Percentiles rank a stretch among this genome's conserved stretches.
Evolutionary conservation across 2,888 invertebrate genomes (phyloP).

Genomic region (Metallyticus violacea): DNA sequence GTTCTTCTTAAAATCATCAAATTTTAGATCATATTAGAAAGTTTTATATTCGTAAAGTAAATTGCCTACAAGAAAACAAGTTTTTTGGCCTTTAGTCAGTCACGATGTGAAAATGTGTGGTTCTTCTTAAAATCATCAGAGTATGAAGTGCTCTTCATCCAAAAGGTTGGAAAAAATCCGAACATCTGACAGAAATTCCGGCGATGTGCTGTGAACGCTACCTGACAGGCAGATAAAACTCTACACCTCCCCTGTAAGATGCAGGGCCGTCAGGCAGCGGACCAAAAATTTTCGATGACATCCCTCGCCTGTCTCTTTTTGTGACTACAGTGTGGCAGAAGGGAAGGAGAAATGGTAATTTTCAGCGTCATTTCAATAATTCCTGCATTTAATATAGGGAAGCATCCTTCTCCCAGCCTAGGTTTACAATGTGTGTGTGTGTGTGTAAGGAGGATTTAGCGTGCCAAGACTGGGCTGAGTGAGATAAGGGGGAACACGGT

Average conservation of each 20-base stretch:
- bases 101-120: no score
- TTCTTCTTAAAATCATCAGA: no score
- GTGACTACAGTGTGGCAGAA: not conserved
- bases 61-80: no score
- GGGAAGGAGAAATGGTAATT: slow-evolving; percentile 25
- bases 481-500: not conserved
- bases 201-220: not conserved
- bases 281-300: not conserved
- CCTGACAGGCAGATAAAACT: not conserved
- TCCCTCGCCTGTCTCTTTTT: not conserved
- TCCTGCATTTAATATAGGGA: slow-evolving; percentile 4
- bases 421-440: not conserved
- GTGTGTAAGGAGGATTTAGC: not conserved
- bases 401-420: not conserved
- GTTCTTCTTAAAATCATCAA: no score
- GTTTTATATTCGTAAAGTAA: no score
- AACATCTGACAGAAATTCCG: not conserved
- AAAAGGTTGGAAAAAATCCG: not conserved
- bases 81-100: no score
- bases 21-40: no score
- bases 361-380: slow-evolving; percentile 28
- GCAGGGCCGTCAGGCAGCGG: not conserved
- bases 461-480: not conserved
- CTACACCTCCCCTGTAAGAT: not conserved
- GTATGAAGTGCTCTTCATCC: no score